Conservation (phyloP, 2,888 invertebrate genomes). For the Ryuthela nishihirai region DNA sequence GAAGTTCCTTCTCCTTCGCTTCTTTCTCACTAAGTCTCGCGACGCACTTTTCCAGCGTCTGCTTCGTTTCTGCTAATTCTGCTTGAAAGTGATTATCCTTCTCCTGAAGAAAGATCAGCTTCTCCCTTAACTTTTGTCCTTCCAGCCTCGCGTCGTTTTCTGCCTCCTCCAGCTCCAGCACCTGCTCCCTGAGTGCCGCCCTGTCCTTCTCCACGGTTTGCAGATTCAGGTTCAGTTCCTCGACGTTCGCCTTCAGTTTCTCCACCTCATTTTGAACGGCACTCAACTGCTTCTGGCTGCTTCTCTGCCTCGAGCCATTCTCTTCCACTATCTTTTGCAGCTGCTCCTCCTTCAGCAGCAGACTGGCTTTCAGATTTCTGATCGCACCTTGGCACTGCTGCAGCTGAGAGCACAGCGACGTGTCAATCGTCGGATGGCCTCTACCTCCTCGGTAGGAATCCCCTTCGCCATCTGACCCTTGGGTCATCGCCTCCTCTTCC, state of each 20-base stretch:
- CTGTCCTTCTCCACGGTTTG: conserved; percentile 34
- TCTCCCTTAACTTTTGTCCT: conserved; percentile 54
- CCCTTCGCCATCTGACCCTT: background rate
- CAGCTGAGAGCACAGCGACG: no score
- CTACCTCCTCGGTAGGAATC: no score
- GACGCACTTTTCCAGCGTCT: conserved; percentile 7
- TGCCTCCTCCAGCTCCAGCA: conserved; percentile 69
- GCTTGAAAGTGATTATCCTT: conserved; percentile 33
- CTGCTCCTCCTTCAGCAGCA: conserved; percentile 23
- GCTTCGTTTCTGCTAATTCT: conserved; percentile 20
- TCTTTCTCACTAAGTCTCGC: conserved; percentile 14
- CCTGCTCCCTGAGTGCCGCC: conserved; percentile 59
- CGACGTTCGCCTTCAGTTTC: conserved; percentile 52
- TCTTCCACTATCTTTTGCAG: no score
- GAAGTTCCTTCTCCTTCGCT: conserved; percentile 17
- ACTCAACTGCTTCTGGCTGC: no score
- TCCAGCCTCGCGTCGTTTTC: conserved; percentile 67
- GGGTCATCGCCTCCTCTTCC: conserved; percentile 1
- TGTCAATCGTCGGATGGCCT: no score
- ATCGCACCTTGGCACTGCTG: conserved; percentile 29
- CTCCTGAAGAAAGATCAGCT: conserved; percentile 29
- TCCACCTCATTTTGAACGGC: conserved; percentile 55
- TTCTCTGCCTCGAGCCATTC: background rate
- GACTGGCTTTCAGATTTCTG: conserved; percentile 15
- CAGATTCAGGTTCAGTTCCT: no score